Conservation (phyloP, 2,113 vertebrate species). For the Steatornis caripensis region DNA sequence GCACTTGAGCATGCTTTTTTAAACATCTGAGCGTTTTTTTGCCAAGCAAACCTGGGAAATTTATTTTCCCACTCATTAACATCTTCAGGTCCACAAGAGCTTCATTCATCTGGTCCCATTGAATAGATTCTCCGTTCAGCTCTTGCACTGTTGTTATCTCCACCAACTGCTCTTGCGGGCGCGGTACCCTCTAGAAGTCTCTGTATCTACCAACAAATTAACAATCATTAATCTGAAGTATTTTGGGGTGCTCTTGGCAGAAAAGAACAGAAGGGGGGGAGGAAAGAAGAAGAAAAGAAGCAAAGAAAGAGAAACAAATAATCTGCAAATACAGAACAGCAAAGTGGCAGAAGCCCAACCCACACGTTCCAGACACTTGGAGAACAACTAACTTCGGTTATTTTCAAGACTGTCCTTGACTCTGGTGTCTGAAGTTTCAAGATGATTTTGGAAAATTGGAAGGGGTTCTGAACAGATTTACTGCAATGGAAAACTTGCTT, state of each 20-base stretch:
- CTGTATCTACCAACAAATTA: neutral
- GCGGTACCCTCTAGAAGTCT: neutral
- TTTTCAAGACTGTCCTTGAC: neutral
- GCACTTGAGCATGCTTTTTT: neutral
- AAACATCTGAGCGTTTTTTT: neutral
- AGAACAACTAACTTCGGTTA: neutral
- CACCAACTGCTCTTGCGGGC: neutral
- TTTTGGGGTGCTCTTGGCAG: neutral
- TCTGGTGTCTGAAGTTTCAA: neutral
- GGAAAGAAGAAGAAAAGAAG: neutral
- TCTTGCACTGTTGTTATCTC: neutral
- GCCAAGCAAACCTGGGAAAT: neutral
- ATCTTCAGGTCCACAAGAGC: neutral
- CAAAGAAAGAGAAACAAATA: neutral
- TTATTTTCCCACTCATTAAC: neutral
- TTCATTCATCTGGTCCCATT: neutral
- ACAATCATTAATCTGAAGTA: neutral
- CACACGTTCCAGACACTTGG: neutral
- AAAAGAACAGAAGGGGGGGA: neutral
- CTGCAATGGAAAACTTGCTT: neutral
- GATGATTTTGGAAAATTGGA: neutral
- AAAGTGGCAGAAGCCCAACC: neutral
- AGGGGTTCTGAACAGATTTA: neutral
- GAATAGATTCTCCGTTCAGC: neutral
- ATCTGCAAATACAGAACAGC: neutral